Evolutionary conservation across 37 sponge, comb jelly and placozoan species (phyloP).

Genomic region (Theonella swinhoei): DNA sequence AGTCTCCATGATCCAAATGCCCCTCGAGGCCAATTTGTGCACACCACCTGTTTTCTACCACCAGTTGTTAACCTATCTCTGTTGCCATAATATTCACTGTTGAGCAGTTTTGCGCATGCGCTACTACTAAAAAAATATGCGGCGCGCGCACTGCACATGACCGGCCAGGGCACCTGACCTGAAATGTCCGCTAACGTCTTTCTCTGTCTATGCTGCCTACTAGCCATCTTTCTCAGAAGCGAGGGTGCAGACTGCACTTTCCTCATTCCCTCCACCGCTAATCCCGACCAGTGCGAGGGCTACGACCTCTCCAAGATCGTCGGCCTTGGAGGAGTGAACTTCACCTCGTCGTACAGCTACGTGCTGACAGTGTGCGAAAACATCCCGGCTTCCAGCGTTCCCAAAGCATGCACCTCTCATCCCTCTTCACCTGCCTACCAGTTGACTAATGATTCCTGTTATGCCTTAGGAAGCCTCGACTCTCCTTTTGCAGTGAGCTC

Average conservation of each 20-base stretch:
- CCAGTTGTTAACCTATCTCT: neutral
- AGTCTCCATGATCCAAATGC: neutral
- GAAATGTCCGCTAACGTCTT: no score
- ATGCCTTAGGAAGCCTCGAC: constrained; percentile 31
- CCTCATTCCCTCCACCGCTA: constrained; percentile 36
- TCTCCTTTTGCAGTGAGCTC: constrained; percentile 37
- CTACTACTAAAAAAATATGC: no score
- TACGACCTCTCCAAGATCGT: constrained; percentile 39
- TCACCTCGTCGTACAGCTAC: constrained; percentile 18
- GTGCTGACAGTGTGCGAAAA: constrained; percentile 37
- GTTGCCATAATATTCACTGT: neutral
- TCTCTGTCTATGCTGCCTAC: neutral
- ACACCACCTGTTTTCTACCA: neutral
- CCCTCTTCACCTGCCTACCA: constrained; percentile 32
- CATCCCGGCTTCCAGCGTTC: constrained; percentile 19
- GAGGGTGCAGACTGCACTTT: constrained; percentile 18
- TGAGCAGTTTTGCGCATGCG: neutral
- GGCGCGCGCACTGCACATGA: no score
- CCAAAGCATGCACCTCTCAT: constrained; percentile 14
- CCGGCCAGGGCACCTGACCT: no score
- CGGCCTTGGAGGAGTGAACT: neutral
- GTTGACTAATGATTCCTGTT: constrained; percentile 9
- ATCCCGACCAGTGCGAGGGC: constrained; percentile 13
- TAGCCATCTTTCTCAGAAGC: neutral
- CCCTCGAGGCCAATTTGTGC: neutral